Conservation (phyloP, 2,888 invertebrate genomes). For the Tineola bisselliella region DNA sequence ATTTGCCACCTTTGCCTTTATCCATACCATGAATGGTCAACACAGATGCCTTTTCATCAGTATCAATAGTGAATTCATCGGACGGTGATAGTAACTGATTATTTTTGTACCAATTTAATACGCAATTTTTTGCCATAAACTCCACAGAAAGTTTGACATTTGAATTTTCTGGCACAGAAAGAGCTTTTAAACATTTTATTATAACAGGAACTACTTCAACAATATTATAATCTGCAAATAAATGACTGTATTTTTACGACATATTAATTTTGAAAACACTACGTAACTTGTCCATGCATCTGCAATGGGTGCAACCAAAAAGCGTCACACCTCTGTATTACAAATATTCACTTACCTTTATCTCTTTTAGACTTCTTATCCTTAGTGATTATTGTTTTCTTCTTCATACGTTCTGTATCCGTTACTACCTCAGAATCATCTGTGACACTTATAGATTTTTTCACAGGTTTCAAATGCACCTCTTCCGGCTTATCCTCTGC, state of each 20-base stretch:
- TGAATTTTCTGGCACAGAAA: constrained; percentile 75
- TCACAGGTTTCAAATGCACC: constrained; percentile 28
- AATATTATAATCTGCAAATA: constrained; percentile 18
- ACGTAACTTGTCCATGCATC: constrained; percentile 25
- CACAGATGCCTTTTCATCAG: constrained; percentile 70
- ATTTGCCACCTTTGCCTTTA: constrained; percentile 85
- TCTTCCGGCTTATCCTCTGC: constrained; percentile 46
- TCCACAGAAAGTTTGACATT: constrained; percentile 75
- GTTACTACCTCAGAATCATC: constrained; percentile 30
- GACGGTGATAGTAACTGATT: constrained; percentile 61
- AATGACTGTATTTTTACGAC: background rate
- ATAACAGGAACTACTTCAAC: constrained; percentile 68
- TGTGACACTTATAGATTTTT: constrained; percentile 30
- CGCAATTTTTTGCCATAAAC: constrained; percentile 75
- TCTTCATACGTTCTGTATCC: background rate
- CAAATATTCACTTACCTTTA: constrained; percentile 26
- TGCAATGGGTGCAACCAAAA: too few species aligned
- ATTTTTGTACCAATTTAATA: constrained; percentile 86
- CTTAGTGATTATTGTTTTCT: constrained; percentile 20
- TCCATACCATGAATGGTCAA: constrained; percentile 74
- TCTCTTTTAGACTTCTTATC: constrained; percentile 29
- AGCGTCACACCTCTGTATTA: too few species aligned
- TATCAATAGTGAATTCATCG: constrained; percentile 70
- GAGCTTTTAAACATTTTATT: constrained; percentile 79
- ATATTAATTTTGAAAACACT: constrained; percentile 18